Evolutionary conservation across 2,888 invertebrate species (phyloP), one percentile per base, ranked within the genome.

Genomic region (Oscheius onirici): DNA sequence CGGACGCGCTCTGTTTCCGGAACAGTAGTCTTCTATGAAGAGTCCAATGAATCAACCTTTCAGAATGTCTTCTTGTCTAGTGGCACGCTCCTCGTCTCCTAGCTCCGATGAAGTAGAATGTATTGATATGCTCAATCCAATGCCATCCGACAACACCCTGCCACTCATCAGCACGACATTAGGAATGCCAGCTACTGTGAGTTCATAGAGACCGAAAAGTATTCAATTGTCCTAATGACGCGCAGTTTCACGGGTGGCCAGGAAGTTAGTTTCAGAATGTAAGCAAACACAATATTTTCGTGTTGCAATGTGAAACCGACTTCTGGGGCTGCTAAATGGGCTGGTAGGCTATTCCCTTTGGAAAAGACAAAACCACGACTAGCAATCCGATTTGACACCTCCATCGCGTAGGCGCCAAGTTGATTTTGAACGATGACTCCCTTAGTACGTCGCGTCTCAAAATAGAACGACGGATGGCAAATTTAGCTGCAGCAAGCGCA

Each of bases 131-230:
- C 58, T 78, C 34, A 67, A 75, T 43, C 73, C 76, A 13, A 60
- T 71, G 20, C 71, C 71, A 26, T 74, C 72, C 11, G 78, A 78
- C 52, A 76, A 78, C 41, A 66, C 72, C 26, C 72, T 78, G 1
- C 78, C 78, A 1, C 61, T 78, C 13, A 75, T 76, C 44, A 78
- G 74, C 15, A 78, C 73, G 5, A 72, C 76, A 2, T 67, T 75
- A 8, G 74, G 74, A 57, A 78, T 78, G 78, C 78, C 78, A 28
- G 75, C 76, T 15, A 69, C 69, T 11, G 78, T 78, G 60, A 73
- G 72, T 44, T 43, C 34, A 20, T 61, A 24, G 2, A 58, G 52
- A 20, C 52, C 22, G 17, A 17, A 52, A n/a, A 24, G 52, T 13
- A 20, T 15, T 20, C 17, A 15, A 52, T 24, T 24, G 22, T 24